Evolutionary conservation across 2,797 vertebrate species (phyloP), one percentile per base, ranked within the genome.

Genomic region (Cichlasoma orientale): DNA sequence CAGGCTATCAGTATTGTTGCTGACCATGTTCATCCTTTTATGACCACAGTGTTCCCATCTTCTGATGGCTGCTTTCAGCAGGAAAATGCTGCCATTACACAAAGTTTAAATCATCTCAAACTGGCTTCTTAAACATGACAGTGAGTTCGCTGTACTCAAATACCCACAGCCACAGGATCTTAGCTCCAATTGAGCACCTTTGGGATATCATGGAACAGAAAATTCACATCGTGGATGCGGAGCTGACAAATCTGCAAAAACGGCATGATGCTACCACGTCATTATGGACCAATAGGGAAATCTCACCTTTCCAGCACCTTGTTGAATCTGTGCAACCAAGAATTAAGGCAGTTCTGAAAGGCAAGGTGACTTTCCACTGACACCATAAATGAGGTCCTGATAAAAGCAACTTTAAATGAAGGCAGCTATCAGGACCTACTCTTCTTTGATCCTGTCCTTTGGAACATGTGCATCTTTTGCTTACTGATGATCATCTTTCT

Each of bases 251-350:
- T 66, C 16, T 66, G 47, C 18, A 50, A 19, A 16, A 50, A 50
- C 6, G 19, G 9, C 25, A 25, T 66, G 38, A 27, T 19, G 11
- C 38, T 19, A 7, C 16, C 0, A 0, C 27, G 23, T 27, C 61
- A 63, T 8, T 12, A 44, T 44, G 59, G 4, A 44, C 59, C 36
- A 66, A 9, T 63, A 63, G 16, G 21, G 59, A 63, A 16, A 25
- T 44, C 59, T 44, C 36, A 36, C 9, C 36, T 63, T 63, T 63
- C 59, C 21, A 63, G 38, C 59, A 44, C 21, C 23, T 47, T 47
- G 38, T 66, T 47, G 61, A 47, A 66, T 19, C 5, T 66, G 25
- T 44, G 18, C 61, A 44, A 44, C 5, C 14, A 66, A 44, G 14
- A 66, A 47, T 12, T 47, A 27, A 27, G 23, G 38, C 14, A 66